Conservation (phyloP, 2,888 invertebrate species). For the Drosophila anceps region DNA sequence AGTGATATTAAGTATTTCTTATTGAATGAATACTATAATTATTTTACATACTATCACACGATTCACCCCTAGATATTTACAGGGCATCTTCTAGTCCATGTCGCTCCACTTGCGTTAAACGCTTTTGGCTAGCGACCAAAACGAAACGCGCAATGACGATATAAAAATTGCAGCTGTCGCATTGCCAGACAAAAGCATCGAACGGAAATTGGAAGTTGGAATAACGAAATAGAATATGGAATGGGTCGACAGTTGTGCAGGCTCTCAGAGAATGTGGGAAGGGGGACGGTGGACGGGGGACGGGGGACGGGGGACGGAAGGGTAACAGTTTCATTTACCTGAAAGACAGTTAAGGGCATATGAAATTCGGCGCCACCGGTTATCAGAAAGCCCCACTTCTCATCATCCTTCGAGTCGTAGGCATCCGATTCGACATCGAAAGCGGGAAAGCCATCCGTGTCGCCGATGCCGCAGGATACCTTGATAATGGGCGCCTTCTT, state of each 20-base stretch:
- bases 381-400: constrained; percentile 85
- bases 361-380: constrained; percentile 86
- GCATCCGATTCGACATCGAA: constrained; percentile 84
- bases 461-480: constrained; percentile 84
- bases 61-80: background rate
- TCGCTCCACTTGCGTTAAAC: too few species aligned
- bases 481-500: constrained; percentile 82
- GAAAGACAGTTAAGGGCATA: constrained; percentile 86
- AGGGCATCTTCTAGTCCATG: background rate
- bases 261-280: constrained; percentile 19
- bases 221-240: constrained; percentile 13
- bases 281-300: background rate
- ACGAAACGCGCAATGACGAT: constrained; percentile 34
- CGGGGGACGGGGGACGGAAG: background rate
- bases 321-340: constrained; percentile 73
- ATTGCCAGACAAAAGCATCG: constrained; percentile 10
- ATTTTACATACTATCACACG: background rate
- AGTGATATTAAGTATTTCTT: too few species aligned
- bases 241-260: constrained; percentile 19
- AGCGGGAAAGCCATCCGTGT: constrained; percentile 85
- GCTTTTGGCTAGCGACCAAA: constrained; percentile 43
- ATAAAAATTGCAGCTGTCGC: constrained; percentile 52
- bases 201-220: constrained; percentile 25
- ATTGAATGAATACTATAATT: too few species aligned
- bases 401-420: constrained; percentile 83